Conservation (phyloP, 2,797 vertebrate genomes). For the Tenualosa thibaudeaui region DNA sequence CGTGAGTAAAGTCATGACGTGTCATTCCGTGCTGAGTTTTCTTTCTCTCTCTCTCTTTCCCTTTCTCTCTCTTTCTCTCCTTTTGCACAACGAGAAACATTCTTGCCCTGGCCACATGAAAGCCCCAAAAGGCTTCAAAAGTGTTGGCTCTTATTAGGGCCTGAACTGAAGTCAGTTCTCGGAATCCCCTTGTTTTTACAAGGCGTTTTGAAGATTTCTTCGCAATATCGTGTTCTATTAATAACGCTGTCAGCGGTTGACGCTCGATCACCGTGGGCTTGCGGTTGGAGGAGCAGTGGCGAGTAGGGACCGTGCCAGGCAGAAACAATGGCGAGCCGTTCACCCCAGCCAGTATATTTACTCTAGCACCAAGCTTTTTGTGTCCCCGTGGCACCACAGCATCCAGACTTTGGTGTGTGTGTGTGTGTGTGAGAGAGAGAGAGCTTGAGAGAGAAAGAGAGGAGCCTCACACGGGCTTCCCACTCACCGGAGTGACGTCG, state of each 20-base stretch:
- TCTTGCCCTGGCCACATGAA: constrained; percentile 42
- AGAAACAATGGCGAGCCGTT: constrained; percentile 11
- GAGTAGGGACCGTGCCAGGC: neutral
- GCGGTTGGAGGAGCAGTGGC: constrained; percentile 48
- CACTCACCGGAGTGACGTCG: constrained; percentile 1
- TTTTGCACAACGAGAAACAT: constrained; percentile 33
- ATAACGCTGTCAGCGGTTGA: constrained; percentile 61
- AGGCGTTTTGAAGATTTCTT: constrained; percentile 70
- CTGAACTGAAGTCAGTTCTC: constrained; percentile 65
- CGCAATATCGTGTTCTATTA: constrained; percentile 73
- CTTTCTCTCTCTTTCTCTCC: neutral
- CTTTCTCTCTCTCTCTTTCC: neutral
- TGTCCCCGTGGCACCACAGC: neutral
- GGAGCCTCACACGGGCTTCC: neutral
- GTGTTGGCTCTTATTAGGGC: constrained; percentile 60
- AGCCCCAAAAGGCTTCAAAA: constrained; percentile 56
- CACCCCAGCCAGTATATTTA: neutral
- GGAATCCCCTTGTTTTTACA: constrained; percentile 76
- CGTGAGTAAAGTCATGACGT: constrained; percentile 39
- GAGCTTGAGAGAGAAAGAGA: neutral
- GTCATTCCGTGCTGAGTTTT: constrained; percentile 29
- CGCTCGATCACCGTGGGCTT: constrained; percentile 45
- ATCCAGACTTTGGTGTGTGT: neutral
- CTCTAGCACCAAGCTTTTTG: neutral
- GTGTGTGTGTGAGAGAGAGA: neutral